These are phyloP conservation scores for Tetragonisca angustula DNA, from an alignment of 2,888 invertebrate genomes.

Conservation along the genomic window DNA sequence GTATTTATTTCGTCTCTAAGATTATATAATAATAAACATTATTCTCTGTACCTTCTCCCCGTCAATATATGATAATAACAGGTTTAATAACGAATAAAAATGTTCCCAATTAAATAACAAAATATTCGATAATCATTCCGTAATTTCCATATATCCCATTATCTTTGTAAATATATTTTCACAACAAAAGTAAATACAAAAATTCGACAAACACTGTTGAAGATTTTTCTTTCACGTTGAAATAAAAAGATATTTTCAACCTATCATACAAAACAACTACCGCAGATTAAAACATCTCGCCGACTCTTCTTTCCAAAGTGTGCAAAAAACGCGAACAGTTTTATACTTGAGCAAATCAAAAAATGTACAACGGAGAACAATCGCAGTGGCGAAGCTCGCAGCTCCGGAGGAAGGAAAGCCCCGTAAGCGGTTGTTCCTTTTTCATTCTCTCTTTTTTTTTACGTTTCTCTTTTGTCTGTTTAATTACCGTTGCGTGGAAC, in stretches of 20 bases:
- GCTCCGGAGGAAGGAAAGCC: not conserved
- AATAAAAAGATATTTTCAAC: no score
- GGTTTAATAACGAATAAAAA: not conserved
- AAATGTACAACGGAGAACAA: conserved; percentile 32
- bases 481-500: conserved; percentile 49
- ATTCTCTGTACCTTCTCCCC: no score
- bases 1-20: not conserved
- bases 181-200: not conserved
- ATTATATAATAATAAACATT: no score
- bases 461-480: conserved; percentile 36
- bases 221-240: not conserved
- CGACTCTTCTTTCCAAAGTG: not conserved
- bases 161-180: not conserved
- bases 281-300: not conserved
- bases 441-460: not conserved
- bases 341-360: conserved; percentile 19
- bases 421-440: not conserved
- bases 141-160: no score
- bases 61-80: no score
- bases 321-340: not conserved
- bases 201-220: not conserved
- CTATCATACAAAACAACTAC: no score
- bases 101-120: not conserved
- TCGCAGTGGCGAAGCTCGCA: conserved; percentile 3
- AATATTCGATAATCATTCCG: not conserved